Evolutionary conservation across 2,888 invertebrate species (phyloP), one percentile per base, ranked within the genome.

Genomic region (Phragmatobia fuliginosa): DNA sequence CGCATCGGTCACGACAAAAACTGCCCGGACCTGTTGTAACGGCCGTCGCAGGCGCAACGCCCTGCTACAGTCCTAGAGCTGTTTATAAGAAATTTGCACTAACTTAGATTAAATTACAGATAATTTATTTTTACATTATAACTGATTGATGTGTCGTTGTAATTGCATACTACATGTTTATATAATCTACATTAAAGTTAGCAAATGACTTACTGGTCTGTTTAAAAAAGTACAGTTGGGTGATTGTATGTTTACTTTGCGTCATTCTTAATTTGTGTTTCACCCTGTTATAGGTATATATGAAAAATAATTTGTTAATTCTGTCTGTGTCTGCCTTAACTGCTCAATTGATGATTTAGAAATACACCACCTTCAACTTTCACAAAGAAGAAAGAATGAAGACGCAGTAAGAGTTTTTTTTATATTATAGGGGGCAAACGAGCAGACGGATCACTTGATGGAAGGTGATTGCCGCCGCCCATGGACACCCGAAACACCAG

Each of bases 21-120:
- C 89, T 90, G 78, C 71, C 88, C 87, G 80, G 87, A 88, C 92
- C 85, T 84, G 91, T 90, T 88, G 88, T 90, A 92, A 91, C 92
- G 91, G 92, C 87, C 85, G 74, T 84, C 86, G 86, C 83, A 66
- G 74, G 86, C 87, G 88, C 89, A 88, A 85, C 87, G 87, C 80
- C 85, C 86, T 79, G 83, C 81, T 60, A 80, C 84, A 31, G 73
- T 49, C 74, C 83, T 75, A 83, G 88, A 88, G 89, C 72, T 85
- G 81, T 72, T 69, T 72, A 71, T 79, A 66, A 75, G 75, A 77
- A 41, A 76, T 78, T 74, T 79, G 66, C 77, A 76, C 71, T 74
- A 63, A 66, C 74, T 75, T 75, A 81, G 82, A 78, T 75, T 81
- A 76, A 73, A 80, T 82, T 79, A 80, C 66, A 80, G 78, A 80